These are phyloP conservation scores for Pelochelys cantorii DNA, from an alignment of 2,797 vertebrate genomes.

Conservation along the genomic window DNA sequence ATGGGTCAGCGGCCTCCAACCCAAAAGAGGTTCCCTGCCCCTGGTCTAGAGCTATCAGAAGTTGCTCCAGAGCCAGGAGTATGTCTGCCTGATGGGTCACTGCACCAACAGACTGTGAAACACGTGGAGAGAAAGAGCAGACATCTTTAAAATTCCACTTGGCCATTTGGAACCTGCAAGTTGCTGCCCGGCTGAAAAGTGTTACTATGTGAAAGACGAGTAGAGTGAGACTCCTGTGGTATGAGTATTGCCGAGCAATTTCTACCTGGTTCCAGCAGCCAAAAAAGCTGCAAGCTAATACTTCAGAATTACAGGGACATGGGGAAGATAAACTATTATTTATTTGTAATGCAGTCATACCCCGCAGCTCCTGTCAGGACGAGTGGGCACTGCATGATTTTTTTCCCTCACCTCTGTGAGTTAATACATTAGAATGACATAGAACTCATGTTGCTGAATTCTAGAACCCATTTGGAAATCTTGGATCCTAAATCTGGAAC, in stretches of 20 bases:
- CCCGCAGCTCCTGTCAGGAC: background rate
- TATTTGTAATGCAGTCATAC: background rate
- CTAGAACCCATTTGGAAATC: background rate
- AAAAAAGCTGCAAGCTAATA: background rate
- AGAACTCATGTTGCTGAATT: background rate
- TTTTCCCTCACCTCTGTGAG: background rate
- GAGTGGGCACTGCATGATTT: background rate
- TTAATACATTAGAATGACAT: background rate
- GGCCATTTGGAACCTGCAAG: background rate
- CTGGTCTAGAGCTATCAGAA: background rate
- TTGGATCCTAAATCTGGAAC: background rate
- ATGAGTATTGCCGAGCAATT: fast-evolving
- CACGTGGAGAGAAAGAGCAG: fast-evolving
- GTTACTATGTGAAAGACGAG: fast-evolving
- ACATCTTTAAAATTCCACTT: background rate
- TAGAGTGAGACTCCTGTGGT: background rate
- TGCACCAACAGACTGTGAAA: background rate
- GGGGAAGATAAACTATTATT: background rate
- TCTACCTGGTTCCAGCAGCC: background rate
- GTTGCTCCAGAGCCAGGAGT: background rate
- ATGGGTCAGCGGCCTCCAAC: too few relatives aligned
- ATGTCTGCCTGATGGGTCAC: background rate
- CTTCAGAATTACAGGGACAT: background rate
- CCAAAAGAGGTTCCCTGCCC: too few relatives aligned
- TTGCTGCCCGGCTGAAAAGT: background rate